Percentiles rank a stretch among this genome's conserved stretches.
These are phyloP conservation scores for Cyprinodon brontotheroides DNA, from an alignment of 2,113 vertebrate genomes.

Conservation along the genomic window DNA sequence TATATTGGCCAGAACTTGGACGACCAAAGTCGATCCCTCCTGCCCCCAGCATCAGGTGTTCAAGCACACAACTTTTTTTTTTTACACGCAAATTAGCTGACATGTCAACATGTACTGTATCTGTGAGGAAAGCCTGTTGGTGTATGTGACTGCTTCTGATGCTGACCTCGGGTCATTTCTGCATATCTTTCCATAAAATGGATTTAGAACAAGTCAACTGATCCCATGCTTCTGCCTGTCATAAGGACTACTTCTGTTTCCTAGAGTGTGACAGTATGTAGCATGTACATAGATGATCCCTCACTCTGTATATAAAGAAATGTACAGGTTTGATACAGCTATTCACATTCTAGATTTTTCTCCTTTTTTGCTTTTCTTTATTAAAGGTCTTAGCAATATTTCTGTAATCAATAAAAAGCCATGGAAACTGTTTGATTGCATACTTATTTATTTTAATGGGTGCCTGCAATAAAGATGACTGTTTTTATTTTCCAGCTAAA, in stretches of 20 bases:
- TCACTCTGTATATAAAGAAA: constrained; percentile 66
- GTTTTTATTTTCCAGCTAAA: constrained; percentile 36
- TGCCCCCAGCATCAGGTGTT: constrained; percentile 37
- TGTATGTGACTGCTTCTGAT: constrained; percentile 26
- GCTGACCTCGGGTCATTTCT: constrained; percentile 30
- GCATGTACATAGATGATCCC: constrained; percentile 74
- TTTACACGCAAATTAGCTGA: constrained; percentile 49
- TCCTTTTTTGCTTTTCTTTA: constrained; percentile 50
- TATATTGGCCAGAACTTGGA: constrained; percentile 46
- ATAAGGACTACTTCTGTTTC: constrained; percentile 44
- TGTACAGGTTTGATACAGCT: constrained; percentile 76
- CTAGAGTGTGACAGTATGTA: constrained; percentile 72
- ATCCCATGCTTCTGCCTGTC: constrained; percentile 37
- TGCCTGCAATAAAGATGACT: constrained; percentile 42
- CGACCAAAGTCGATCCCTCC: constrained; percentile 44
- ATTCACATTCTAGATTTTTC: constrained; percentile 63
- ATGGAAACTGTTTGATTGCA: constrained; percentile 52
- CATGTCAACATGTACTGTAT: constrained; percentile 54
- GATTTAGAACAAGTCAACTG: constrained; percentile 28
- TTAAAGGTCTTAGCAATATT: constrained; percentile 77
- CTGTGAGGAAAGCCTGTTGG: constrained; percentile 38
- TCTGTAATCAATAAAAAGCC: constrained; percentile 73
- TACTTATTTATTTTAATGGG: constrained; percentile 41
- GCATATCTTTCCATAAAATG: constrained; percentile 16
- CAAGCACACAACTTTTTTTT: constrained; percentile 60